phyloP scores from a whole-genome alignment of 2,888 invertebrate genomes.

The Dermolepida albohirtum region DNA sequence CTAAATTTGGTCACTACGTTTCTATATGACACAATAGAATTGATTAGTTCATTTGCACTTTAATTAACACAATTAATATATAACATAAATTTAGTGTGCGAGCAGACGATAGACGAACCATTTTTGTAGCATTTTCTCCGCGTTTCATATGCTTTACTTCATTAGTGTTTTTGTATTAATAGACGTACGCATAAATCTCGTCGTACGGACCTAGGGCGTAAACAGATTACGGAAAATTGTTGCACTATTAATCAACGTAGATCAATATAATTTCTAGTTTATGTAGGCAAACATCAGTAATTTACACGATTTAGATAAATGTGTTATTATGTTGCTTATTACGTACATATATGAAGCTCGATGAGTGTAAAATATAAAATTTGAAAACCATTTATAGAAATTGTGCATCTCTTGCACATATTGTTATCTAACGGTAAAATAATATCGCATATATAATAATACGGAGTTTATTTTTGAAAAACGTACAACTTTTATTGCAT shows the following conservation, averaged over 20 bases:
- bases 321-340: conserved; percentile 9
- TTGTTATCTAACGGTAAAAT: too few relatives aligned
- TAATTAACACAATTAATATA: conserved; percentile 38
- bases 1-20: conserved; percentile 18
- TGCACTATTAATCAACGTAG: conserved; percentile 43
- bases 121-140: conserved; percentile 32
- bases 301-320: conserved; percentile 4
- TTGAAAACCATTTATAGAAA: too few relatives aligned
- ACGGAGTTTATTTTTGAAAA: too few relatives aligned
- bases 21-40: conserved; percentile 25
- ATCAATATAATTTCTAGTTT: conserved; percentile 40
- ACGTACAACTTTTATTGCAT: too few relatives aligned
- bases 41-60: conserved; percentile 37
- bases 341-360: background rate
- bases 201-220: conserved; percentile 37
- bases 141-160: conserved; percentile 17
- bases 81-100: conserved; percentile 25
- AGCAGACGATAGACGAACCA: conserved; percentile 20
- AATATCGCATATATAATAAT: too few relatives aligned
- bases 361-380: too few relatives aligned
- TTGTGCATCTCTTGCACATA: too few relatives aligned
- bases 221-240: conserved; percentile 41
- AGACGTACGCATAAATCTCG: conserved; percentile 39
- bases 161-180: conserved; percentile 34
- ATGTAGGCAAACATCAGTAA: conserved; percentile 21